Percentiles rank a stretch among this genome's conserved stretches.
These are phyloP conservation scores for Dendrophyllia cribrosa DNA, from an alignment of 64 coral and sea anemone genomes.

Conservation along the genomic window DNA sequence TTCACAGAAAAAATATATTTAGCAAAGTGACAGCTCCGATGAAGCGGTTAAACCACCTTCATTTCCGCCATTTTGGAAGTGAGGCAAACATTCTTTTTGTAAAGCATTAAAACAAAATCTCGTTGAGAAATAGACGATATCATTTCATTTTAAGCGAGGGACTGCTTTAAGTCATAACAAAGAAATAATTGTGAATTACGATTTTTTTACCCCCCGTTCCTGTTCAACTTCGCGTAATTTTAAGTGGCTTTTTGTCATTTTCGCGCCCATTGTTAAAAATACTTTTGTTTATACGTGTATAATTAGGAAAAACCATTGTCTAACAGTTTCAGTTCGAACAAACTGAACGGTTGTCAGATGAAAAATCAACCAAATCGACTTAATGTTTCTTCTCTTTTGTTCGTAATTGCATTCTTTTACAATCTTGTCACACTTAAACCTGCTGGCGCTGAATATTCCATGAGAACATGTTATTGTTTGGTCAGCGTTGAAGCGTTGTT, in stretches of 20 bases:
- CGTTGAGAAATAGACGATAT: no score
- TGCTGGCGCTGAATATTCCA: neutral
- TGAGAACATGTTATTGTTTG: neutral
- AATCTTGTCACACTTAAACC: neutral
- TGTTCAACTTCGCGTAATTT: neutral
- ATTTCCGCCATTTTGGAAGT: no score
- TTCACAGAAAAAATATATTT: no score
- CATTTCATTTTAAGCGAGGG: neutral
- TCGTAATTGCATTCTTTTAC: neutral
- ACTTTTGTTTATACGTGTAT: neutral
- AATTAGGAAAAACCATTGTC: neutral
- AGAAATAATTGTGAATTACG: neutral
- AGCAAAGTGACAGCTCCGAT: no score
- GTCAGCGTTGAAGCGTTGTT: neutral
- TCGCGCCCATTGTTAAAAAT: neutral
- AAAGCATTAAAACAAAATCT: no score
- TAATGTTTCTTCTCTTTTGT: neutral
- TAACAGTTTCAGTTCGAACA: neutral
- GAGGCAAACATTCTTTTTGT: no score
- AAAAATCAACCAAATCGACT: neutral
- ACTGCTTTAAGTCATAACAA: neutral
- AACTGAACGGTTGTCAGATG: neutral
- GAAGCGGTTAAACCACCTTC: no score
- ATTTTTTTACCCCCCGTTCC: neutral
- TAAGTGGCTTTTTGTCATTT: neutral